phyloP scores from a whole-genome alignment of 2,113 vertebrate genomes.

The Halcyon malimbica region DNA sequence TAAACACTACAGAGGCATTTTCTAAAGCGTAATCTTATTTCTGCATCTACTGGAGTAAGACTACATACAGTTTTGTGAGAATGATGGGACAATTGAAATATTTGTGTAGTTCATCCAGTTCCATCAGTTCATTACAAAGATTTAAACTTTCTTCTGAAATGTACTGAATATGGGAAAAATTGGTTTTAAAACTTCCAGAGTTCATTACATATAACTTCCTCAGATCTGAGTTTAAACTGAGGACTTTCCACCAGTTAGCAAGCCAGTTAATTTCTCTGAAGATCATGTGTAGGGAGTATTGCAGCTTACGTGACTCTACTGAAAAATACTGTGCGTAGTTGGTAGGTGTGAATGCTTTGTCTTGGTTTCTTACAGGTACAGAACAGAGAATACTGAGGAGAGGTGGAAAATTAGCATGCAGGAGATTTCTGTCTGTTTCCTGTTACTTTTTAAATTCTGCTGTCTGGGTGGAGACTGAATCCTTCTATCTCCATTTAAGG shows the following conservation, averaged over 20 bases:
- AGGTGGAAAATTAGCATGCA: background rate
- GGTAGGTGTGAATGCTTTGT: background rate
- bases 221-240: background rate
- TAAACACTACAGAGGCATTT: background rate
- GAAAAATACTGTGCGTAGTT: background rate
- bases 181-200: background rate
- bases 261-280: background rate
- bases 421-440: background rate
- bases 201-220: background rate
- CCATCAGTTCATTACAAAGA: background rate
- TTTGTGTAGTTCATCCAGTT: background rate
- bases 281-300: background rate
- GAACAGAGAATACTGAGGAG: background rate
- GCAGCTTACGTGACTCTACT: background rate
- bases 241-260: background rate
- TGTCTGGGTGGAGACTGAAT: background rate
- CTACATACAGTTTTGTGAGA: background rate
- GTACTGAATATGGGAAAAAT: background rate
- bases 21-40: background rate
- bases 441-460: background rate
- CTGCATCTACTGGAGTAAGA: background rate
- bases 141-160: background rate
- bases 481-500: background rate
- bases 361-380: background rate
- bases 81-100: background rate